Evolutionary conservation across 64 coral and sea anemone genomes (phyloP).

Genomic region (Anthopleura sola): DNA sequence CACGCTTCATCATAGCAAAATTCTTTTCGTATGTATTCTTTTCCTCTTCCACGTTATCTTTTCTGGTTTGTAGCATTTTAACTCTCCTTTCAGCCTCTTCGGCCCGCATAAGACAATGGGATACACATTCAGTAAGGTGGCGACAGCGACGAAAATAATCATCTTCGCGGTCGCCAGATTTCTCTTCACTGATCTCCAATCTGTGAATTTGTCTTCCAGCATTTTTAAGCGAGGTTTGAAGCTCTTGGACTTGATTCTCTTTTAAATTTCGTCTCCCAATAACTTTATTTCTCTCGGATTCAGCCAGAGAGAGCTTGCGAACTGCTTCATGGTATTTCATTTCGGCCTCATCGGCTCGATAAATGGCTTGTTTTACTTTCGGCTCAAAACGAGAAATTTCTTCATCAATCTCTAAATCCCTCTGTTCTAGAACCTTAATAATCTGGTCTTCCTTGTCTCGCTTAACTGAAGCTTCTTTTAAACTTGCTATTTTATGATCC

Average conservation of each 20-base stretch:
- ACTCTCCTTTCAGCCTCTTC: constrained; percentile 35
- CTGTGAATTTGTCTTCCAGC: constrained; percentile 39
- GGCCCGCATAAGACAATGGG: constrained; percentile 22
- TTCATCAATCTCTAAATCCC: constrained; percentile 42
- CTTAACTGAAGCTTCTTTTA: constrained; percentile 8
- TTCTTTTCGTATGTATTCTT: constrained; percentile 17
- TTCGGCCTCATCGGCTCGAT: constrained; percentile 26
- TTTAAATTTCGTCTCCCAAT: background rate
- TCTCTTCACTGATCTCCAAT: constrained; percentile 54
- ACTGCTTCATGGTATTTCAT: constrained; percentile 40
- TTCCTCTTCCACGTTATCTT: background rate
- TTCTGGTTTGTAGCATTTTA: constrained; percentile 10
- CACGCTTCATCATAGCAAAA: background rate
- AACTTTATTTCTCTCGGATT: constrained; percentile 25
- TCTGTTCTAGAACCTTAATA: constrained; percentile 36
- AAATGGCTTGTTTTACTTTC: constrained; percentile 7
- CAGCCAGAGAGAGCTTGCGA: constrained; percentile 16
- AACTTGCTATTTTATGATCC: constrained; percentile 32
- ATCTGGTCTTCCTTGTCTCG: constrained; percentile 41
- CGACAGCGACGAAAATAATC: constrained; percentile 19
- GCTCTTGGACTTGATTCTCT: background rate
- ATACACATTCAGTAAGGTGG: constrained; percentile 8
- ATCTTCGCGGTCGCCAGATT: constrained; percentile 43
- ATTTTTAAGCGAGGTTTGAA: constrained; percentile 38
- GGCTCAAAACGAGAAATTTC: constrained; percentile 33